Base-by-base conservation (phyloP, 2,888 invertebrate species). In the Pollenia amentaria region DNA sequence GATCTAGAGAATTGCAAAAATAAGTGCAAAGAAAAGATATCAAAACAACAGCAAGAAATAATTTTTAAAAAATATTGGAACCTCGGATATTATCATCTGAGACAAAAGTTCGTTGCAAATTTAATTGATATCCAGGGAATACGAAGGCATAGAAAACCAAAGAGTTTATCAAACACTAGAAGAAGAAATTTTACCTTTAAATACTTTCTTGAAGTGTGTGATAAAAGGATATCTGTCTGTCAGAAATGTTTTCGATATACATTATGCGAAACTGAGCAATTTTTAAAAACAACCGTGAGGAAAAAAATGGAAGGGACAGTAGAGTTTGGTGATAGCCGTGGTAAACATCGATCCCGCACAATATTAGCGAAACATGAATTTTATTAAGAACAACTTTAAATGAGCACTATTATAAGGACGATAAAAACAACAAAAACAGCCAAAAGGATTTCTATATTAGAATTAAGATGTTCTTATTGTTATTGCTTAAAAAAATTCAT, bases 1-100 rank as follows among this genome's bases (percentile, higher is more conserved):
- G 18, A 21, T 21, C 21, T 46, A 14, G 12, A 16, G 46, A 14
- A 14, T 46, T 65, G 65, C 46, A 46, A 65, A 46, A 21, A 46
- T 12, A 65, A 46, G 14, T 65, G 65, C 46, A 65, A 16, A 21
- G 21, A 65, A 65, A 65, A 65, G 46, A 16, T 65, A 18, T 46
- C 46, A 7, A 18, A 14, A 7, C 21, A 46, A 16, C 21, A 65
- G 10, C 65, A 65, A n/a, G 2, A 65, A 46, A 14, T 14, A 12
- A 65, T 65, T 21, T 65, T 65, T 14, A 18, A 65, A 7, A 8
- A 29, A 14, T 65, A 65, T 65, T 65, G 65, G 65, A 65, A 29
- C 18, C 65, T 65, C 7, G 65, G 65, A 14, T 18, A 29, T 46
- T 46, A 21, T 9, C 46, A 29, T 46, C 65, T 65, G 8, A 65